Percentiles rank a stretch among this genome's conserved stretches.
phyloP scores from a whole-genome alignment of 1,140 invertebrate genomes.

The Aphis craccivora region DNA sequence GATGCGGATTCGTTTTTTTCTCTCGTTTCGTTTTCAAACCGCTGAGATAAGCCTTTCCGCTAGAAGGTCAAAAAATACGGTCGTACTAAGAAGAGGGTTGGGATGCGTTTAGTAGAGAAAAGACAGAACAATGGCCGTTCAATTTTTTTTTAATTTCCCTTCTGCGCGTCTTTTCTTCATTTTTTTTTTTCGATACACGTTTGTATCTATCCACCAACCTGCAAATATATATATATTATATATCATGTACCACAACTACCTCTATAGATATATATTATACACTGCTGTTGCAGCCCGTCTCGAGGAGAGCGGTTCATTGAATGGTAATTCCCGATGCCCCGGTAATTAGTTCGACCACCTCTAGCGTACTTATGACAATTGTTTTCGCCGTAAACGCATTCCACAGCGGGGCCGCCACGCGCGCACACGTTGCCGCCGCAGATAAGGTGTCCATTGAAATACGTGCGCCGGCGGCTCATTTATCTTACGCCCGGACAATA shows the following conservation, averaged over 20 bases:
- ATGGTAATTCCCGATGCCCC: conserved; percentile 41
- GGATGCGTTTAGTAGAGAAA: not conserved
- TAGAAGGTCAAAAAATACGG: conserved; percentile 19
- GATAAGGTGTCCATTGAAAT: conserved; percentile 11
- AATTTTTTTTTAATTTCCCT: conserved; percentile 1
- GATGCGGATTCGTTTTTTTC: conserved; percentile 14
- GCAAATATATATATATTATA: too few species aligned
- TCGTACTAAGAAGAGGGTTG: not conserved
- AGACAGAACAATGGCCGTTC: conserved; percentile 23
- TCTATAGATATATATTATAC: too few species aligned
- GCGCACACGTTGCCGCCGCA: not conserved
- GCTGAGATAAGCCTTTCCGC: conserved; percentile 29
- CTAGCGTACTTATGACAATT: conserved; percentile 22
- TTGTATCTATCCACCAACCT: not conserved
- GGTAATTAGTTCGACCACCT: conserved; percentile 51
- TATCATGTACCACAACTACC: too few species aligned
- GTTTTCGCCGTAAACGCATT: conserved; percentile 39
- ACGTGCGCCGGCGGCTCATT: not conserved
- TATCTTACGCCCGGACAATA: not conserved
- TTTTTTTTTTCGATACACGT: not conserved
- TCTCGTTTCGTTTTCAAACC: not conserved
- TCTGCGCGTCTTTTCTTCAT: not conserved
- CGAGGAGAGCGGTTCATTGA: conserved; percentile 42
- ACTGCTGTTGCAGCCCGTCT: not conserved
- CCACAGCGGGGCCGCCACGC: not conserved